A percentile compares a stretch with the other conserved stretches of the same genome.
phyloP scores from a whole-genome alignment of 2,888 invertebrate genomes.

The Sminthurinus aureus region DNA sequence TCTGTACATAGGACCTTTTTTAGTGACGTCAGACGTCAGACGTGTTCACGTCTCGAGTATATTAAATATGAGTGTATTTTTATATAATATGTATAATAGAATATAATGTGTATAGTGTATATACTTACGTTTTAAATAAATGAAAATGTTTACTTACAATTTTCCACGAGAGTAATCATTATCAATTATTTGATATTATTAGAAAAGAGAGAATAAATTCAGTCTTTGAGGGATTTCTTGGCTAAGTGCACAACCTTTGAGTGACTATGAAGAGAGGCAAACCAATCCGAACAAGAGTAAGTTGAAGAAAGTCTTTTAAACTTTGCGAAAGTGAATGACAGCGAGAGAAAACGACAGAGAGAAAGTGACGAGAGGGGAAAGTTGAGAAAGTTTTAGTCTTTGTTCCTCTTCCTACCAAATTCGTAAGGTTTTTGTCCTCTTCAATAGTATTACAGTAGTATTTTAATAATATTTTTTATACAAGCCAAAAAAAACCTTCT shows the following conservation, averaged over 20 bases:
- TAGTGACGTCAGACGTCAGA: too few species aligned
- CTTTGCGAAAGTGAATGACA: not conserved
- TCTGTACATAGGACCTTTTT: too few species aligned
- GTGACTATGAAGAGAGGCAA: constrained; percentile 22
- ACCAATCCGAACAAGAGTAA: not conserved
- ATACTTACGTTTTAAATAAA: too few species aligned
- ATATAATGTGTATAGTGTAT: too few species aligned
- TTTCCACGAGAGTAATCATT: not conserved
- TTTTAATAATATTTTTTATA: not conserved
- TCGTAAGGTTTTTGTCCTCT: not conserved
- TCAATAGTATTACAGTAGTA: not conserved
- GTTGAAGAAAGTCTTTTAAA: not conserved
- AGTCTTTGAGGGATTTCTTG: constrained; percentile 35
- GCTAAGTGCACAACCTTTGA: constrained; percentile 36
- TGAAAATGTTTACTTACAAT: not conserved
- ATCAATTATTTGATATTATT: not conserved
- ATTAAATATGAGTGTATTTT: too few species aligned
- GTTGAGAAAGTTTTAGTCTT: not conserved
- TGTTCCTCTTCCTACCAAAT: not conserved
- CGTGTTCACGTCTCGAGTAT: too few species aligned
- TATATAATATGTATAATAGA: too few species aligned
- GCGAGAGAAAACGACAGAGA: not conserved
- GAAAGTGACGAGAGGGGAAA: not conserved
- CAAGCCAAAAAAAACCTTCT: constrained; percentile 34
- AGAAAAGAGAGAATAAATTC: constrained; percentile 31